Base-by-base conservation (phyloP, 2,797 vertebrate genomes). In the Eulemur rubriventer region DNA sequence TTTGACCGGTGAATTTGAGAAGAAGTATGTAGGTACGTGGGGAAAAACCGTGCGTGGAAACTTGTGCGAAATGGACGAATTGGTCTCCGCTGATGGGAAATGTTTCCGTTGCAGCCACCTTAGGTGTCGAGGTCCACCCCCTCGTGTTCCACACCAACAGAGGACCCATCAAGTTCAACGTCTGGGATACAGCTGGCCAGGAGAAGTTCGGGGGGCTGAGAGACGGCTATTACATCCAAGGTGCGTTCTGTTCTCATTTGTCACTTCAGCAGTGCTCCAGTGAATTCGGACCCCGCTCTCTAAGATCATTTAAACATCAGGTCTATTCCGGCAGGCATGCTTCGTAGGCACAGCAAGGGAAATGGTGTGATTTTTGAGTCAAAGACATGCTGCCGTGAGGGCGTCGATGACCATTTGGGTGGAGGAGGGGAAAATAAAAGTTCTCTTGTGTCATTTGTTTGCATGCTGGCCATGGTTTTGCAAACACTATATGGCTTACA, bases 181-280 rank as follows among this genome's bases (percentile, higher is more conserved):
- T 99, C 83, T 99, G 99, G 99, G 99, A 99, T 98, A 99, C 99
- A 55, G 99, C 99, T 63, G 99, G 99, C 84, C 99, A 99, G 98
- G 99, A 99, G 98, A 99, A 99, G 91, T 99, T 99, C 94, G 99
- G 99, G 79, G 99, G 99, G 8, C 99, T 99, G 96, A 98, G 99
- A 97, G 99, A 99, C 96, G 99, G 99, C 67, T 99, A 99, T 96
- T 99, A 99, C 95, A 99, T 99, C 97, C 99, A 99, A 99, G 99
- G 99, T 99, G 97, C 96, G 98, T 9, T 4, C 50, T 70, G 98
- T 9, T 4, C 50, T 70, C 48, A 1, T 33, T 24, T 4, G 16
- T 81, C 10, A 35, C 22, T 22, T 17, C 10, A n/a, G 11, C 30
- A 46, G 0, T 3, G 3, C 30, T 13, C 7, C 30, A 38, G 57